Percentiles rank a stretch among this genome's conserved stretches.
Evolutionary conservation across 2,113 vertebrate genomes (phyloP).

Genomic region (Pycnonotus jocosus): DNA sequence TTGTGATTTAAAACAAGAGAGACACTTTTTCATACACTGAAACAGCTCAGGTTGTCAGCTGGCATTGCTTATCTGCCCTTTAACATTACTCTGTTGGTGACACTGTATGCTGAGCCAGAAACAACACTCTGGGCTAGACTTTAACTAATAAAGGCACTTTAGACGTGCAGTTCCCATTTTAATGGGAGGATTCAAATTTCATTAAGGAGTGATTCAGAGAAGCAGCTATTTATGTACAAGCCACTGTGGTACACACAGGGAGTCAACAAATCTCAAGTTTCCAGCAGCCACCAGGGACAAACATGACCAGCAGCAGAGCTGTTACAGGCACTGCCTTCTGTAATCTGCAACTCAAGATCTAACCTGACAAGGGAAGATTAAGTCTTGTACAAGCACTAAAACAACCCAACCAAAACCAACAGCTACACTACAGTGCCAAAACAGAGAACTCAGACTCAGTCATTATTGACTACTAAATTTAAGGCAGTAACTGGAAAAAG

Average conservation of each 20-base stretch:
- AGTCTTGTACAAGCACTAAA: neutral
- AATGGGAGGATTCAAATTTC: neutral
- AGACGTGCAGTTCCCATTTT: neutral
- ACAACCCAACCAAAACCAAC: neutral
- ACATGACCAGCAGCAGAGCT: neutral
- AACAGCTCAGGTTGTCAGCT: neutral
- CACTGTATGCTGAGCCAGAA: neutral
- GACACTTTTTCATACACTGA: neutral
- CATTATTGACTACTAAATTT: neutral
- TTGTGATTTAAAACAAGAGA: neutral
- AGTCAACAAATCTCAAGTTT: conserved; percentile 43
- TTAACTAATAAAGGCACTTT: neutral
- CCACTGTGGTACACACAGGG: neutral
- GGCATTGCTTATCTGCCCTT: neutral
- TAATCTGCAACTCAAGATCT: neutral
- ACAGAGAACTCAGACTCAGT: neutral
- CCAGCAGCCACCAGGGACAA: neutral
- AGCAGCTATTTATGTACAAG: neutral
- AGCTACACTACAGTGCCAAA: accelerated
- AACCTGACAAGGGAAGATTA: neutral
- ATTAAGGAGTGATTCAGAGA: neutral
- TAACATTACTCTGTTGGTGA: neutral
- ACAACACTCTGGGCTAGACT: neutral
- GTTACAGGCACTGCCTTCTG: neutral
- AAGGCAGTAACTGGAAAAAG: neutral